Evolutionary conservation across 1,140 invertebrate genomes (phyloP).

Genomic region (Uloborus diversus): DNA sequence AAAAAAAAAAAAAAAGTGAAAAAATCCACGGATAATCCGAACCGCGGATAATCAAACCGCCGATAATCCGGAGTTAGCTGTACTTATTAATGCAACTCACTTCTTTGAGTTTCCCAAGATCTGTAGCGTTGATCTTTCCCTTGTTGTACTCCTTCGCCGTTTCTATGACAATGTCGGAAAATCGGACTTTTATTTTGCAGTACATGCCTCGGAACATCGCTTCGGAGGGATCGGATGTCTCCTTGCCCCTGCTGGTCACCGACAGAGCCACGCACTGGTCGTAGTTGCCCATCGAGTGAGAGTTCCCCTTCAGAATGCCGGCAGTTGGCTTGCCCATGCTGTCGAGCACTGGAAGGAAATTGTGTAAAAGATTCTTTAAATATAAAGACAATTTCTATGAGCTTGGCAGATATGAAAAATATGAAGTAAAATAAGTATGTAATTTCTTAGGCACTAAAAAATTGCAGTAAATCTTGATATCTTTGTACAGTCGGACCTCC

Average conservation of each 20-base stretch:
- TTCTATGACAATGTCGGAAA: conserved; percentile 14
- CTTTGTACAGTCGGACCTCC: no score
- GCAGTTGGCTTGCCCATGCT: conserved; percentile 42
- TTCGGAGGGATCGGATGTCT: not conserved
- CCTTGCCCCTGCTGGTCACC: conserved; percentile 15
- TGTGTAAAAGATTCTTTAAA: no score
- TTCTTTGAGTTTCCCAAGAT: conserved; percentile 39
- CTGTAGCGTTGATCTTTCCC: conserved; percentile 23
- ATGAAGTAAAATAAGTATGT: no score
- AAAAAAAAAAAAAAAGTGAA: no score
- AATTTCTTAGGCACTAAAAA: no score
- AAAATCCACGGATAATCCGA: no score
- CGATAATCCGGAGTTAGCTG: no score
- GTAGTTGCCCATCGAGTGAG: conserved; percentile 36
- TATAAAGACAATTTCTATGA: no score
- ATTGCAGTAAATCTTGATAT: no score
- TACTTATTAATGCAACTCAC: conserved; percentile 24
- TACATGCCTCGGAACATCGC: conserved; percentile 39
- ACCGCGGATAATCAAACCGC: no score
- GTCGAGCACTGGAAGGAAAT: conserved; percentile 28
- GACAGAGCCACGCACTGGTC: conserved; percentile 31
- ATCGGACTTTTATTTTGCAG: conserved; percentile 14
- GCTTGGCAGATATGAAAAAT: no score
- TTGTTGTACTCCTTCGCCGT: conserved; percentile 7
- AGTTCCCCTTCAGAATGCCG: conserved; percentile 26